Evolutionary conservation across 2,113 vertebrate species (phyloP), one percentile per base, ranked within the genome.

Genomic region (Himantopus leucocephalus): DNA sequence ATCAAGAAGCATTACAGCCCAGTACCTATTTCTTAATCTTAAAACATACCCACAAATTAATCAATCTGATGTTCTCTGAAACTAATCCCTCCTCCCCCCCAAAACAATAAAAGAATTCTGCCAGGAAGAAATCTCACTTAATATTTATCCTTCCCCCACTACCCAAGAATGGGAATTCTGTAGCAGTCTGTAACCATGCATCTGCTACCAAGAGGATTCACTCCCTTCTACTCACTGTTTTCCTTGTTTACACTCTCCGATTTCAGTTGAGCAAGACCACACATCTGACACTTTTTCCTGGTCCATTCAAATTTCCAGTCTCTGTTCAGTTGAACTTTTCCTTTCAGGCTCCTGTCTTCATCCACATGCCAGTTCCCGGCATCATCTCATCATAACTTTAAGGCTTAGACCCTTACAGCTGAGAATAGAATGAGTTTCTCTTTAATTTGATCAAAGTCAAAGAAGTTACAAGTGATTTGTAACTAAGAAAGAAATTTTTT

Each of bases 381-480:
- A 95, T 50, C 62, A 76, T 23, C 45, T 80, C 72, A 56, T 35
- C 3, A 0, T 48, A 91, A 80, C 63, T 66, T 80, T 56, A 79
- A 83, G 39, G 18, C 21, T 68, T 62, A 92, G 21, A 0, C 15
- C 3, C 41, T 64, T 26, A 22, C 20, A 82, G 35, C 77, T 82
- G 67, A 88, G 64, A 85, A 93, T 35, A 88, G 74, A 87, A 34
- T 8, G 74, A 45, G 3, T 83, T 78, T 23, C 34, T 55, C 45
- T 47, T 88, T 23, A 77, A 84, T 45, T 52, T 30, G 10, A 47
- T 20, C 37, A 16, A 62, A 93, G 21, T 32, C 34, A 82, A 83
- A 78, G 32, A 63, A 66, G 50, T 29, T 16, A 0, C 8, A 75
- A 47, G 7, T 16, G 14, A 58, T 23, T 67, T 0, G 0, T 43